Evolutionary conservation across 2,113 vertebrate genomes (phyloP).

Genomic region (Collichthys lucidus): DNA sequence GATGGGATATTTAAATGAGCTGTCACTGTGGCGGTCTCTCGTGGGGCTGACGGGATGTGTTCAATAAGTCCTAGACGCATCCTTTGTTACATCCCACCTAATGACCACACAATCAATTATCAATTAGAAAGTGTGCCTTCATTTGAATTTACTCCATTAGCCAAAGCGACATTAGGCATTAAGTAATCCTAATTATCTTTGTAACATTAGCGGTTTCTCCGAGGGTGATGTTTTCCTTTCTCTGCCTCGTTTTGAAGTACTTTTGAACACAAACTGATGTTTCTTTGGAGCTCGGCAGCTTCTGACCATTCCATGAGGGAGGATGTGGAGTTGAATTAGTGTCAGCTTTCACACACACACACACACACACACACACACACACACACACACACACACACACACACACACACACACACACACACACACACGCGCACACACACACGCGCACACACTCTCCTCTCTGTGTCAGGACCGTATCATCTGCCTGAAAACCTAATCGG

Average conservation of each 20-base stretch:
- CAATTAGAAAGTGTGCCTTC: constrained; percentile 53
- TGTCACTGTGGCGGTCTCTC: constrained; percentile 10
- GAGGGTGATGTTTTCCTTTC: constrained; percentile 14
- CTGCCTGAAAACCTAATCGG: constrained; percentile 59
- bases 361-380: not conserved
- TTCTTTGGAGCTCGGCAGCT: not conserved
- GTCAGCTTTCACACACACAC: constrained; percentile 5
- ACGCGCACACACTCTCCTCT: constrained; percentile 3
- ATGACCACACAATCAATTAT: constrained; percentile 65
- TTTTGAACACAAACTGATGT: not conserved
- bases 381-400: not conserved
- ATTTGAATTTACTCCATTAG: constrained; percentile 52
- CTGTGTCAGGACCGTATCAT: constrained; percentile 22
- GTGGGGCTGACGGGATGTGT: not conserved
- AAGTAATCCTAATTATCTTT: constrained; percentile 31
- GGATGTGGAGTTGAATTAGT: constrained; percentile 26
- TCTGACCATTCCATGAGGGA: constrained; percentile 7
- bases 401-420: not conserved
- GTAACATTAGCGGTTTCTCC: constrained; percentile 4
- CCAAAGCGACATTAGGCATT: constrained; percentile 9
- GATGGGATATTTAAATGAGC: constrained; percentile 57
- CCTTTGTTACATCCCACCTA: constrained; percentile 45
- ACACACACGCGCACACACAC: not conserved
- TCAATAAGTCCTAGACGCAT: constrained; percentile 33
- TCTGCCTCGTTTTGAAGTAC: not conserved